Base-by-base conservation (phyloP, 2,797 vertebrate genomes). In the Heliangelus exortis region DNA sequence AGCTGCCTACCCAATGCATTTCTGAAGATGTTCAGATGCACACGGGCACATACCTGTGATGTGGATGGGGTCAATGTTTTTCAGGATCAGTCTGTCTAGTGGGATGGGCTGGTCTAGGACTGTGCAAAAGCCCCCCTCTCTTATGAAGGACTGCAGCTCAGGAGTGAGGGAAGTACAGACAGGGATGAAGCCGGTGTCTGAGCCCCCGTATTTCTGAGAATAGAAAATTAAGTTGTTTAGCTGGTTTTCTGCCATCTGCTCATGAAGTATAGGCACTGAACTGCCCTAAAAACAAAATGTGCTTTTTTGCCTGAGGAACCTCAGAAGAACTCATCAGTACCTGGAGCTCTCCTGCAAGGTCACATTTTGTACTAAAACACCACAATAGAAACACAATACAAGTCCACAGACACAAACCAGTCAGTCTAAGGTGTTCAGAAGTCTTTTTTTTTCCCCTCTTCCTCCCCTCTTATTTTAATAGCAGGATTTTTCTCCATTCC, bases 21-120 rank as follows among this genome's bases (percentile, higher is more conserved):
- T 21, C 5, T 29, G 23, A 10, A 61, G 62, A 8, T 2, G 15
- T 50, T 73, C 33, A 21, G 28, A 77, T 22, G 57, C 50, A 9
- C 2, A 95, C 96, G 76, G 55, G 15, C 50, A 92, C 74, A 0
- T 97, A 99, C 99, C 98, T 97, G 98, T 97, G 15, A 98, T 66
- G 0, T 99, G 98, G 55, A 99, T 29, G 39, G 98, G 98, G 79
- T 99, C 98, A 2, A 98, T 92, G 29, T 98, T 98, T 98, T 97
- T 99, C 84, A 99, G 93, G 75, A 97, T 97, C 81, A 99, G 83
- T 87, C 99, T 98, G 88, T 99, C 99, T 36, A 99, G 97, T 18
- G 98, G 98, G 63, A 99, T 97, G 29, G 99, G 98, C 96, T 99
- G 99, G 96, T 99, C 98, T 4, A 99, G 91, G 31, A 99, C 98